These are phyloP conservation scores for Lampris incognitus DNA, from an alignment of 2,113 vertebrate species.

Conservation along the genomic window DNA sequence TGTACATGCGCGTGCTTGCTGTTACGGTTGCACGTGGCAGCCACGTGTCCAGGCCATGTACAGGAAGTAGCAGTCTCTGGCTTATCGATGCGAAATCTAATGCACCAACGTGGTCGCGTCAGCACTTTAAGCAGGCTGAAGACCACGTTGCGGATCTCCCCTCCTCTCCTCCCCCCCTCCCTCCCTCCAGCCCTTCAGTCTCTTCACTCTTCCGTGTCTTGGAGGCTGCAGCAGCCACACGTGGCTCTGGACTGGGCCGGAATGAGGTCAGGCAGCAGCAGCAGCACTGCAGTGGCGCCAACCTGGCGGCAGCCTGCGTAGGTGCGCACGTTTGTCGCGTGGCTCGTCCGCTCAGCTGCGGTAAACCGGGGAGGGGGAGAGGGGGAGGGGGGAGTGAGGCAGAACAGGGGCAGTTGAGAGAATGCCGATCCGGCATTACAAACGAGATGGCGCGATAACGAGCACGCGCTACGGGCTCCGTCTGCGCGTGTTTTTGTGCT, in stretches of 20 bases:
- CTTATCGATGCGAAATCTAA: not conserved
- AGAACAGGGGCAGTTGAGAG: not conserved
- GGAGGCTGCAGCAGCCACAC: slow-evolving; percentile 34
- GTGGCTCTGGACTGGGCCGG: slow-evolving; percentile 27
- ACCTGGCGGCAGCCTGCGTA: slow-evolving; percentile 9
- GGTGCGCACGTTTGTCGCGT: slow-evolving; percentile 19
- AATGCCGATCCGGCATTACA: not conserved
- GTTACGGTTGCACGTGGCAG: no score
- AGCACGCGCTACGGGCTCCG: slow-evolving; percentile 6
- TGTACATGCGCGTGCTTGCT: no score
- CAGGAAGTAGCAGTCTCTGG: no score
- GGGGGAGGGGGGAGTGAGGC: not conserved
- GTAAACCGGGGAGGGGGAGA: not conserved
- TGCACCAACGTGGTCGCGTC: not conserved
- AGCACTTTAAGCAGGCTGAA: slow-evolving; percentile 16
- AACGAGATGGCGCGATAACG: not conserved
- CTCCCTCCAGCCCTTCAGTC: not conserved
- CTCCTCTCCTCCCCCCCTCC: not conserved
- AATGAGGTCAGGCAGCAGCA: slow-evolving; percentile 58
- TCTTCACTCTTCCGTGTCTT: slow-evolving; percentile 16
- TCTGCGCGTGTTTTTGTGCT: not conserved
- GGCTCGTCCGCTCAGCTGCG: slow-evolving; percentile 13
- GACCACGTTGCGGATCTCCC: not conserved
- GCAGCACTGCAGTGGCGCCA: slow-evolving; percentile 45
- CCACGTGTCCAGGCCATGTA: no score